phyloP scores from a whole-genome alignment of 2,113 vertebrate genomes.

The Sinocyclocheilus rhinocerous region DNA sequence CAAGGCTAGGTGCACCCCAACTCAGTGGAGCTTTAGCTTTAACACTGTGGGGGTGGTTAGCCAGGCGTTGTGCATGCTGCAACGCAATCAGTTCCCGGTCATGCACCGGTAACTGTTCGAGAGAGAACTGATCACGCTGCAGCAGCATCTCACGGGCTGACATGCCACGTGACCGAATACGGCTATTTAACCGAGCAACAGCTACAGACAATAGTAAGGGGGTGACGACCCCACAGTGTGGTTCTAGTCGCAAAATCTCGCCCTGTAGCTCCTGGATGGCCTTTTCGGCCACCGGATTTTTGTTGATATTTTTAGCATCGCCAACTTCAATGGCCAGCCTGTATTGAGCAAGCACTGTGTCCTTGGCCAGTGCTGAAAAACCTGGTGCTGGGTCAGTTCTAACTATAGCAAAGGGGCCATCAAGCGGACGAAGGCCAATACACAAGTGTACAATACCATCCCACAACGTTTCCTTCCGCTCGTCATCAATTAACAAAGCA shows the following conservation, averaged over 20 bases:
- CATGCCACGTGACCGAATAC: no score
- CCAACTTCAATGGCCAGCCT: slow-evolving; percentile 17
- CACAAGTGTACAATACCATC: no score
- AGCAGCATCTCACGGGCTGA: no score
- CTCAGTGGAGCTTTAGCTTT: neutral
- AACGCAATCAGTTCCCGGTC: no score
- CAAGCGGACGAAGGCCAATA: neutral
- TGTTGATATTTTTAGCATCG: slow-evolving; percentile 9
- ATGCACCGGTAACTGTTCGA: no score
- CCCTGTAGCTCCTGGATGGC: neutral
- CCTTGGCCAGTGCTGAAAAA: neutral
- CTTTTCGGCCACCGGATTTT: neutral
- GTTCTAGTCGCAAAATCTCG: neutral
- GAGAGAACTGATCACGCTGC: neutral
- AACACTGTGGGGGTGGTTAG: slow-evolving; percentile 3
- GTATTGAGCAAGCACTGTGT: neutral
- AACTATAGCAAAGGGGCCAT: slow-evolving; percentile 16
- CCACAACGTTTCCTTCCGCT: neutral
- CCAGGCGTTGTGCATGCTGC: no score
- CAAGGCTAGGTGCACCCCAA: neutral
- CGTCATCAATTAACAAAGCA: neutral
- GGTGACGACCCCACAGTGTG: neutral
- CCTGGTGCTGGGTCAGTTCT: slow-evolving; percentile 21
- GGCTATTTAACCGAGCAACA: neutral
- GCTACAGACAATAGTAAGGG: neutral